Percentiles rank a stretch among this genome's conserved stretches.
Evolutionary conservation across 30 jellyfish, hydroid and myxozoan species (phyloP).

Genomic region (Nemopilema nomurai): DNA sequence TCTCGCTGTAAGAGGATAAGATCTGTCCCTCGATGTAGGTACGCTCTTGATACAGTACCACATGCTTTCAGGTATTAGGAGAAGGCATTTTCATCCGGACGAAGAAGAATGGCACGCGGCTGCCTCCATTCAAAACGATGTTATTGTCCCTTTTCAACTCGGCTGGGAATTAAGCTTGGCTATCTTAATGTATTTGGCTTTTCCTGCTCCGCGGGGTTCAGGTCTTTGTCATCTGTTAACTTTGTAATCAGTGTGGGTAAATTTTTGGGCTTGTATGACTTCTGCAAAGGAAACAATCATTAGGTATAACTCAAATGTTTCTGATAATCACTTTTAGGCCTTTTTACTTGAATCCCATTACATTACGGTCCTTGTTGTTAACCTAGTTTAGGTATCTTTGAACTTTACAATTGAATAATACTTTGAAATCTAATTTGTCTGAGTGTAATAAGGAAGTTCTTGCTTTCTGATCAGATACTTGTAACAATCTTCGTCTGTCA

Average conservation of each 20-base stretch:
- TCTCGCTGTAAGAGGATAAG: too few species aligned
- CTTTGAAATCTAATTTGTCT: conserved; percentile 24
- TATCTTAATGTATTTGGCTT: conserved; percentile 20
- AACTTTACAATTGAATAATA: conserved; percentile 12
- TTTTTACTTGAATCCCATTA: conserved; percentile 8
- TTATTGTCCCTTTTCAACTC: background rate
- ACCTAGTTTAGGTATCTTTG: conserved; percentile 24
- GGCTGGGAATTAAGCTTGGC: background rate
- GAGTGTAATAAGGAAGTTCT: conserved; percentile 35
- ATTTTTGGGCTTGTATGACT: conserved; percentile 13
- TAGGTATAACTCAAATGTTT: conserved; percentile 8
- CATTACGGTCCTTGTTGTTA: conserved; percentile 5
- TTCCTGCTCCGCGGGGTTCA: conserved; percentile 38
- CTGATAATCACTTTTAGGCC: conserved; percentile 12
- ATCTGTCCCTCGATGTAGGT: too few species aligned
- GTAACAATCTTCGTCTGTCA: background rate
- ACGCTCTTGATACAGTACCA: too few species aligned
- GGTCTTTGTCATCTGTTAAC: background rate
- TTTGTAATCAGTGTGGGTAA: conserved; percentile 40
- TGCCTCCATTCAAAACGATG: background rate
- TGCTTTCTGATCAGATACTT: background rate
- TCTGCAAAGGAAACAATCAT: conserved; percentile 5
- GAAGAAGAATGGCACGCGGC: background rate
- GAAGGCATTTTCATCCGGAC: background rate
- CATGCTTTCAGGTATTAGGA: background rate